Percentiles rank a stretch among this genome's conserved stretches.
These are phyloP conservation scores for Ditula angustiorana DNA, from an alignment of 2,888 invertebrate species.

Conservation along the genomic window DNA sequence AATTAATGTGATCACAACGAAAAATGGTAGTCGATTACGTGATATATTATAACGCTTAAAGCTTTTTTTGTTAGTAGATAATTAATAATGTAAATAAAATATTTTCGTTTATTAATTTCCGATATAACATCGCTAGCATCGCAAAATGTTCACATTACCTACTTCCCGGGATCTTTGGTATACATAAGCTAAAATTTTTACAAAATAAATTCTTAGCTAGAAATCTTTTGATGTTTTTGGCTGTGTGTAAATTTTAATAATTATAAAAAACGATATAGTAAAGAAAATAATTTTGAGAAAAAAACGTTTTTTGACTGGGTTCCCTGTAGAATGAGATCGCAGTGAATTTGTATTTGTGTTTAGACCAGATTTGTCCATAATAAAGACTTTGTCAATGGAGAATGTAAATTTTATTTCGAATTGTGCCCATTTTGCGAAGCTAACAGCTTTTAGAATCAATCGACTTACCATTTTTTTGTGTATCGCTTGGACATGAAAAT, in stretches of 20 bases:
- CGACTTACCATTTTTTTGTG: constrained; percentile 80
- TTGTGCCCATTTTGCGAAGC: constrained; percentile 68
- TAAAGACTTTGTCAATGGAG: constrained; percentile 80
- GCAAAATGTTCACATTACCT: constrained; percentile 86
- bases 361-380: constrained; percentile 77
- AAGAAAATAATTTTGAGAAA: constrained; percentile 80
- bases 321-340: constrained; percentile 69
- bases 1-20: constrained; percentile 72
- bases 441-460: constrained; percentile 55
- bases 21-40: constrained; percentile 76
- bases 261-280: constrained; percentile 57
- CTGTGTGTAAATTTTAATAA: constrained; percentile 82
- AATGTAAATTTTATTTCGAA: constrained; percentile 64
- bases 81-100: constrained; percentile 48
- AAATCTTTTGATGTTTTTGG: constrained; percentile 83
- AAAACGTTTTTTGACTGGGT: constrained; percentile 70
- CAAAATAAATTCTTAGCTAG: constrained; percentile 72
- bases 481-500: constrained; percentile 38
- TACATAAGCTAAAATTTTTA: constrained; percentile 69
- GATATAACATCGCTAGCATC: constrained; percentile 77
- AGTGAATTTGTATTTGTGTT: constrained; percentile 61
- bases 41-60: constrained; percentile 51
- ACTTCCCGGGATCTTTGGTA: constrained; percentile 65
- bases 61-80: constrained; percentile 63
- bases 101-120: constrained; percentile 19